Conservation (phyloP, 2,797 vertebrate genomes). For the Siniperca scherzeri region DNA sequence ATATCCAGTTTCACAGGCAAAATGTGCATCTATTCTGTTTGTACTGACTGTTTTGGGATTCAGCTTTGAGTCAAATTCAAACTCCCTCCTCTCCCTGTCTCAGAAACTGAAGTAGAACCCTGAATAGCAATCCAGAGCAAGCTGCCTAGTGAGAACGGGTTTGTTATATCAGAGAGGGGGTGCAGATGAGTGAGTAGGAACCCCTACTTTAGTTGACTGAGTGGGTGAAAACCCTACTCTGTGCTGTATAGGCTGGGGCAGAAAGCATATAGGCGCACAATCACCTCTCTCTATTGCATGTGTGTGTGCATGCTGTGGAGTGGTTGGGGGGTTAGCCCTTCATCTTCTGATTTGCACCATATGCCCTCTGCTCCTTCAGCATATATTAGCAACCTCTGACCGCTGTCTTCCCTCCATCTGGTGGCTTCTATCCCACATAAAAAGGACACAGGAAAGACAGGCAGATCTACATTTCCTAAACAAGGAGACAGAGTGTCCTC, state of each 20-base stretch:
- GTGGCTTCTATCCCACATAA: conserved; percentile 68
- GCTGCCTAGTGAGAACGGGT: conserved; percentile 67
- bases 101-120: conserved; percentile 53
- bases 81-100: conserved; percentile 29
- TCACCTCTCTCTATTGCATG: conserved; percentile 64
- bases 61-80: conserved; percentile 23
- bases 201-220: conserved; percentile 71
- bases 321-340: conserved; percentile 45
- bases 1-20: conserved; percentile 75
- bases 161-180: conserved; percentile 81
- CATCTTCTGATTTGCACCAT: conserved; percentile 83
- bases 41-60: conserved; percentile 23
- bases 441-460: conserved; percentile 60
- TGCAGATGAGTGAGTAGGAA: conserved; percentile 68
- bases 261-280: conserved; percentile 73
- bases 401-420: conserved; percentile 79
- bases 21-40: conserved; percentile 72
- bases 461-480: conserved; percentile 58
- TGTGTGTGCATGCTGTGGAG: background rate
- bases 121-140: conserved; percentile 81
- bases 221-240: conserved; percentile 51
- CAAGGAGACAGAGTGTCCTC: conserved; percentile 51
- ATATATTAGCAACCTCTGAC: conserved; percentile 75
- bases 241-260: conserved; percentile 49
- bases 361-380: conserved; percentile 78